Percentiles rank a stretch among this genome's conserved stretches.
These are phyloP conservation scores for Carassius auratus DNA, from an alignment of 2,113 vertebrate genomes.

Conservation along the genomic window DNA sequence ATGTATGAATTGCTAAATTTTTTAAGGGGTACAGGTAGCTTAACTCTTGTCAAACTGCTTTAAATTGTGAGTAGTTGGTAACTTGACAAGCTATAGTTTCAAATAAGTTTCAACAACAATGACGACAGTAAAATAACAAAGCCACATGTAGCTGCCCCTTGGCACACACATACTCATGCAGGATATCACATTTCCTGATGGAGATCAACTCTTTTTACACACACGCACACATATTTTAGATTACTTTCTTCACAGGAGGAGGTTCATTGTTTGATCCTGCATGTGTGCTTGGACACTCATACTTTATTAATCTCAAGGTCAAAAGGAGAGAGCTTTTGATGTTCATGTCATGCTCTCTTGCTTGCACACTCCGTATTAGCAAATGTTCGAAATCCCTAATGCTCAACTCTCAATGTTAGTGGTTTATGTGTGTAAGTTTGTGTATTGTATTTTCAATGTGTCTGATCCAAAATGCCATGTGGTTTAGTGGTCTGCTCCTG, in stretches of 20 bases:
- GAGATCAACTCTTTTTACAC: not conserved
- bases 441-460: slow-evolving; percentile 39
- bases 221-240: not conserved
- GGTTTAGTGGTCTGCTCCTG: slow-evolving; percentile 68
- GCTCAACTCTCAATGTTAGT: slow-evolving; percentile 59
- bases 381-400: slow-evolving; percentile 57
- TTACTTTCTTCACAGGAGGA: slow-evolving; percentile 56
- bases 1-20: too few relatives aligned
- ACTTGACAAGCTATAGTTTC: not conserved
- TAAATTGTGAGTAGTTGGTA: not conserved
- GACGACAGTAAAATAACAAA: slow-evolving; percentile 4
- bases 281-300: slow-evolving; percentile 44
- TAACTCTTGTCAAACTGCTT: not conserved
- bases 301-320: slow-evolving; percentile 80
- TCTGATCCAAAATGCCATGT: slow-evolving; percentile 57
- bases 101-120: not conserved
- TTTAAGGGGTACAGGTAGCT: not conserved
- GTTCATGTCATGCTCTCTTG: slow-evolving; percentile 63
- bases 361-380: slow-evolving; percentile 63
- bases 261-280: slow-evolving; percentile 18
- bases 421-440: slow-evolving; percentile 22
- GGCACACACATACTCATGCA: not conserved
- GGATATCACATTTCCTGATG: not conserved
- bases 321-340: slow-evolving; percentile 76
- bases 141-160: not conserved